A percentile compares a stretch with the other conserved stretches of the same genome.
Evolutionary conservation across 1,140 invertebrate genomes (phyloP).

Genomic region (Meloidogyne exigua): DNA sequence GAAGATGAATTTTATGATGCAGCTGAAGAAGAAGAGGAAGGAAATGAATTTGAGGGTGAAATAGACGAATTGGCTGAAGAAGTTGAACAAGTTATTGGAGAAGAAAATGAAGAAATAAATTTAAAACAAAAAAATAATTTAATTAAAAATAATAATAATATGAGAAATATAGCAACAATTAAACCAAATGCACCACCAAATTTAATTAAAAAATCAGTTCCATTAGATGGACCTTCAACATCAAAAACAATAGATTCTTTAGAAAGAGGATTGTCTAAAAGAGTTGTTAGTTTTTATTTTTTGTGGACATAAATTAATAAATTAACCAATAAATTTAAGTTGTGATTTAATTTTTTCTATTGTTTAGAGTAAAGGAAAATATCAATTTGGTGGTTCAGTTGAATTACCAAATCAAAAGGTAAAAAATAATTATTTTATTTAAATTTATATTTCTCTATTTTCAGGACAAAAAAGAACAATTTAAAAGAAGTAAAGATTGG

Average conservation of each 20-base stretch:
- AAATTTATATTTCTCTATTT: neutral
- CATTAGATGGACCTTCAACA: constrained; percentile 22
- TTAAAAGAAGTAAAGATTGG: constrained; percentile 38
- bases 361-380: constrained; percentile 63
- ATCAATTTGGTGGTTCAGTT: constrained; percentile 53
- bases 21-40: constrained; percentile 58
- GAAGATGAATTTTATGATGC: constrained; percentile 49
- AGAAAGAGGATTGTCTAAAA: constrained; percentile 58
- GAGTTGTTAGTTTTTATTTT: constrained; percentile 19
- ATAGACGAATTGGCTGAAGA: constrained; percentile 62
- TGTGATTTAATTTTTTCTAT: no score
- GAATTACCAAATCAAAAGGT: constrained; percentile 18
- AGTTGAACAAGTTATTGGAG: constrained; percentile 36
- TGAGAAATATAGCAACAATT: neutral
- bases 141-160: neutral
- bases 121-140: neutral
- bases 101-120: neutral
- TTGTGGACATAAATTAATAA: no score
- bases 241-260: constrained; percentile 40
- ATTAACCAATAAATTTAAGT: no score
- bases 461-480: constrained; percentile 35
- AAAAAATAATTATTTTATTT: neutral
- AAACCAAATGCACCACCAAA: constrained; percentile 39
- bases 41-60: constrained; percentile 58
- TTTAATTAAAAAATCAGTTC: constrained; percentile 48